A percentile compares a stretch with the other conserved stretches of the same genome.
These are phyloP conservation scores for Serrognathus titanus DNA, from an alignment of 2,888 invertebrate genomes.

Conservation along the genomic window DNA sequence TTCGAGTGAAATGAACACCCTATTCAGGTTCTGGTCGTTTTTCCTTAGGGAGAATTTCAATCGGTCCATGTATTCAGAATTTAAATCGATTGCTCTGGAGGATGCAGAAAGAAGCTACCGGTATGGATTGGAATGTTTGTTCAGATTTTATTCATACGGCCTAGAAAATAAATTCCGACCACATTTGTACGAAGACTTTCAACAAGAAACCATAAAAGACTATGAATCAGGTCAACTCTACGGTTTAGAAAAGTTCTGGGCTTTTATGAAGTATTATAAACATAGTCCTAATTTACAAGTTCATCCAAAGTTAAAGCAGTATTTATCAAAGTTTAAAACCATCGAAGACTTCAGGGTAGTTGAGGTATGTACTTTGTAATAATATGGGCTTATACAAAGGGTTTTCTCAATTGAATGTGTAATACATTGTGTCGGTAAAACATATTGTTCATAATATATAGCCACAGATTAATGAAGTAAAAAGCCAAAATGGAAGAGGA, in stretches of 20 bases:
- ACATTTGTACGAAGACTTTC: constrained; percentile 95
- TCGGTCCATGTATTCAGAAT: constrained; percentile 96
- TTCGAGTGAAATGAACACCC: constrained; percentile 98
- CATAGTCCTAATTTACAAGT: constrained; percentile 72
- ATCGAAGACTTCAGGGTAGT: constrained; percentile 87
- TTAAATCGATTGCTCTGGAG: constrained; percentile 86
- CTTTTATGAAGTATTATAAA: constrained; percentile 95
- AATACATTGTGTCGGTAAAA: constrained; percentile 1
- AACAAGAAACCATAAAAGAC: constrained; percentile 70
- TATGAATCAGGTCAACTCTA: constrained; percentile 92
- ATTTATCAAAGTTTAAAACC: constrained; percentile 75
- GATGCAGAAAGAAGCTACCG: constrained; percentile 89
- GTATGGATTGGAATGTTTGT: constrained; percentile 80
- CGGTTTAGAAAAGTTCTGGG: constrained; percentile 99
- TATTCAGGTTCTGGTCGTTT: constrained; percentile 99
- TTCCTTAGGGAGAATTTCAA: constrained; percentile 98
- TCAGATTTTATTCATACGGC: constrained; percentile 97
- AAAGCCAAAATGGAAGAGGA: constrained; percentile 50
- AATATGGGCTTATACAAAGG: neutral
- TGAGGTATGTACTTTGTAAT: constrained; percentile 53
- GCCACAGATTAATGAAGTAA: constrained; percentile 61
- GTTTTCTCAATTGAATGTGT: neutral
- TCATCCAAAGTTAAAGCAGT: constrained; percentile 67
- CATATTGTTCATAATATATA: constrained; percentile 40
- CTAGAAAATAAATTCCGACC: constrained; percentile 93